Evolutionary conservation across 2,113 vertebrate genomes (phyloP), one percentile per base, ranked within the genome.

Genomic region (Egretta garzetta): DNA sequence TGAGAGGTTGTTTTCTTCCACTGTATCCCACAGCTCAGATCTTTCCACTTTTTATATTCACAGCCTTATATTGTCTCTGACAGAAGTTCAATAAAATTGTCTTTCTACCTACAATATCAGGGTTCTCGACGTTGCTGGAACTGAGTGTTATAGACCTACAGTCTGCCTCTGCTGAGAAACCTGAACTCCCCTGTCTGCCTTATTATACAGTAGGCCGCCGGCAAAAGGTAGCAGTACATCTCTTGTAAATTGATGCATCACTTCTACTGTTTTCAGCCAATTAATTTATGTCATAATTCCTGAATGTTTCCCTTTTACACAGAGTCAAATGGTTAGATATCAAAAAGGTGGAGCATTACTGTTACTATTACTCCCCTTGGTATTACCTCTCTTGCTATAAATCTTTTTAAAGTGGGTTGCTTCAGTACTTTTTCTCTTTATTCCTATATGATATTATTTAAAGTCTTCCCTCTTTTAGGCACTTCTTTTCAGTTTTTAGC

Each of bases 1-100:
- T 39, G 41, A 91, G 91, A 96, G 71, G 49, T 82, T 95, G 87
- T 97, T 97, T 96, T 95, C 88, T 71, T 94, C 80, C 71, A 88
- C 45, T 56, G 66, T 45, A 90, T 84, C 79, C 89, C 39, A 50
- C 58, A 79, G 93, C 45, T 97, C 76, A 77, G 80, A 73, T 94
- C 59, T 94, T 91, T 88, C 91, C 39, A 71, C 64, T 66, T 92
- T 87, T 82, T 96, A 45, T 72, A 56, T 94, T 94, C 73, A 33
- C 30, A 35, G 49, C 56, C 17, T 32, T 43, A 41, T 56, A 94
- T 87, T 43, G 50, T 76, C 75, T 95, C 81, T 77, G 86, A 95
- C 60, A 93, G 94, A 93, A 93, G 79, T 84, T 95, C 93, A 92
- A 96, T 95, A 96, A 95, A 94, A 96, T 95, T 49, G 73, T 79